A percentile compares a stretch with the other conserved stretches of the same genome.
Evolutionary conservation across 2,888 invertebrate species (phyloP).

Genomic region (Leptopilina drosophilae): DNA sequence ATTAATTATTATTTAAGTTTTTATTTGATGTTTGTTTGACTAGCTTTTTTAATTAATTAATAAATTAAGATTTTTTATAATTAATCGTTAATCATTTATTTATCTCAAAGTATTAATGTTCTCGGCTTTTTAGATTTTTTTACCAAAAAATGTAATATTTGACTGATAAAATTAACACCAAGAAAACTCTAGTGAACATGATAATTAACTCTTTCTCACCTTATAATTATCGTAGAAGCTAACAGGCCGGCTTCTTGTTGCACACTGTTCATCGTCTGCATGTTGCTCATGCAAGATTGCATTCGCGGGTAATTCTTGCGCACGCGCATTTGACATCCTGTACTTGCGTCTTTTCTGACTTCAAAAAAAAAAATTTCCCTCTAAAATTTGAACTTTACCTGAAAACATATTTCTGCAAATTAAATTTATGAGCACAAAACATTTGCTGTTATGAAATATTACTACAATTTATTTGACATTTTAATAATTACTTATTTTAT

Average conservation of each 20-base stretch:
- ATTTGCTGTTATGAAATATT: too few relatives aligned
- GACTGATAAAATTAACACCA: background rate
- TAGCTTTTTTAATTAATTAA: too few relatives aligned
- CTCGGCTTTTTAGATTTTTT: background rate
- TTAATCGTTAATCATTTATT: too few relatives aligned
- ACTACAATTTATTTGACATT: too few relatives aligned
- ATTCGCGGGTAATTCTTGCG: conserved; percentile 53
- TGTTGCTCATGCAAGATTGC: conserved; percentile 61
- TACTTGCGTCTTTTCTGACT: conserved; percentile 52
- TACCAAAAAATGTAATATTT: background rate
- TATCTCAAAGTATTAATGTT: too few relatives aligned
- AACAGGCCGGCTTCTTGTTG: conserved; percentile 74
- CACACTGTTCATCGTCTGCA: conserved; percentile 71
- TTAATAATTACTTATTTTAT: too few relatives aligned
- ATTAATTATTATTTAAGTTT: too few relatives aligned
- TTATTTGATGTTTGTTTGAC: too few relatives aligned
- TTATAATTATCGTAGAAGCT: conserved; percentile 78
- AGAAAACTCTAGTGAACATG: too few relatives aligned
- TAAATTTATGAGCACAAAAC: too few relatives aligned
- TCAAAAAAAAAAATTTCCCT: conserved; percentile 12
- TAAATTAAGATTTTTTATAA: background rate
- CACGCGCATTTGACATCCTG: conserved; percentile 55
- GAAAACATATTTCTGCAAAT: background rate
- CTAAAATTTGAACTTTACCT: background rate
- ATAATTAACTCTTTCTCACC: conserved; percentile 57